A percentile compares a stretch with the other conserved stretches of the same genome.
phyloP scores from a whole-genome alignment of 2,888 invertebrate species.

The Empis livida region DNA sequence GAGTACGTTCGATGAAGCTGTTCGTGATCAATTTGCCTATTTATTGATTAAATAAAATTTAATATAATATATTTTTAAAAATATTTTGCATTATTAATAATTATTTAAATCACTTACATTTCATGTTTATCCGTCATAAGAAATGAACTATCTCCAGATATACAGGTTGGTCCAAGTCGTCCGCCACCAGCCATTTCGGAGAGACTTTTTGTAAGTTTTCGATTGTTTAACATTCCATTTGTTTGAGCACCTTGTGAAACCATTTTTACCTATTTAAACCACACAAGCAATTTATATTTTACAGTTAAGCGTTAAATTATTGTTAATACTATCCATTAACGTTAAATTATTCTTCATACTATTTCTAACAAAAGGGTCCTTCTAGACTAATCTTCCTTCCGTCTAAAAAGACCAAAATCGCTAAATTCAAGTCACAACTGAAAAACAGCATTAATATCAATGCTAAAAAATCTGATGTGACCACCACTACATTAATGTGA shows the following conservation, averaged over 20 bases:
- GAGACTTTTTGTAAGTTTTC: slow-evolving; percentile 70
- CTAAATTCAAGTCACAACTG: too few relatives aligned
- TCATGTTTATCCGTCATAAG: slow-evolving; percentile 8
- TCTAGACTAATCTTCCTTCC: too few relatives aligned
- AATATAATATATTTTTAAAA: not conserved
- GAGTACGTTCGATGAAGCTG: slow-evolving; percentile 71
- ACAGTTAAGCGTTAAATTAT: too few relatives aligned
- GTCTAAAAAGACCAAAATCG: too few relatives aligned
- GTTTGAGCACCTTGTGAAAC: slow-evolving; percentile 85
- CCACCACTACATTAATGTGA: too few relatives aligned
- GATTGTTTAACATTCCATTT: slow-evolving; percentile 61
- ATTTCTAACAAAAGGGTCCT: too few relatives aligned
- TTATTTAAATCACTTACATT: slow-evolving; percentile 3
- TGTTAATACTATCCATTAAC: too few relatives aligned
- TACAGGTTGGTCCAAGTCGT: not conserved
- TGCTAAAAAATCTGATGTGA: too few relatives aligned
- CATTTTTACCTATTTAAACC: slow-evolving; percentile 55
- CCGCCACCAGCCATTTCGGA: slow-evolving; percentile 56
- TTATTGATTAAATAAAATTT: too few relatives aligned
- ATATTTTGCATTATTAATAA: not conserved
- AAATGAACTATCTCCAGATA: not conserved
- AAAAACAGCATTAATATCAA: too few relatives aligned
- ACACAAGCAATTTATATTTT: too few relatives aligned
- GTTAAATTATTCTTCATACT: too few relatives aligned
- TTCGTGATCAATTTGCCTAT: slow-evolving; percentile 47